Evolutionary conservation across 1,140 invertebrate species (phyloP).

Genomic region (Cydia fagiglandana): DNA sequence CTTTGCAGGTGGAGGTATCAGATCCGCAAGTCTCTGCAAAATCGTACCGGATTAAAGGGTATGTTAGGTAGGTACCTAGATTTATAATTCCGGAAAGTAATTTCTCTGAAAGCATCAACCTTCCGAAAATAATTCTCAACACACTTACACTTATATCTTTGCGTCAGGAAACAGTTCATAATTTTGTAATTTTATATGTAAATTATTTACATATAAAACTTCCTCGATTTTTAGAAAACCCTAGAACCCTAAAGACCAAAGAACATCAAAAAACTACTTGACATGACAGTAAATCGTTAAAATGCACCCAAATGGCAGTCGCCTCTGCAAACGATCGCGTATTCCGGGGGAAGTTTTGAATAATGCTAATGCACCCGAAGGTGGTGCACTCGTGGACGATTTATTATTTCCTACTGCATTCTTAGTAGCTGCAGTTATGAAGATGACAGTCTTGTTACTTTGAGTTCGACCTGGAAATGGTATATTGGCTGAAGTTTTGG

Average conservation of each 20-base stretch:
- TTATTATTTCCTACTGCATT: slow-evolving; percentile 28
- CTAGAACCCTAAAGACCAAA: background rate
- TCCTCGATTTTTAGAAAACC: background rate
- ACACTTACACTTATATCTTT: too few species aligned
- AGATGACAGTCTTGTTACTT: background rate
- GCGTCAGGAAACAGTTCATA: too few species aligned
- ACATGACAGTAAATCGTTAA: slow-evolving; percentile 5
- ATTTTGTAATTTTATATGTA: background rate
- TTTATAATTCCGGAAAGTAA: too few species aligned
- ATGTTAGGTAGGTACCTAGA: too few species aligned
- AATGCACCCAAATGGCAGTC: slow-evolving; percentile 11
- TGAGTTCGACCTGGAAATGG: background rate
- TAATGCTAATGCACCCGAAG: slow-evolving; percentile 24
- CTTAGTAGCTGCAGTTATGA: slow-evolving; percentile 18
- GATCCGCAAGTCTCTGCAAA: too few species aligned
- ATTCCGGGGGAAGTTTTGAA: slow-evolving; percentile 17
- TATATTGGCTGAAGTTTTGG: too few species aligned
- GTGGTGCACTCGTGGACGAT: slow-evolving; percentile 8
- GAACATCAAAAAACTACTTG: background rate
- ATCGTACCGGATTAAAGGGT: too few species aligned
- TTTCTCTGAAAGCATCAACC: too few species aligned
- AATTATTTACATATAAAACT: background rate
- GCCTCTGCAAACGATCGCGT: slow-evolving; percentile 20
- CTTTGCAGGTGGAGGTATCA: too few species aligned
- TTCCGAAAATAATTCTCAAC: too few species aligned